These are phyloP conservation scores for Hydropotes inermis DNA, from an alignment of 2,113 vertebrate genomes.

Conservation along the genomic window DNA sequence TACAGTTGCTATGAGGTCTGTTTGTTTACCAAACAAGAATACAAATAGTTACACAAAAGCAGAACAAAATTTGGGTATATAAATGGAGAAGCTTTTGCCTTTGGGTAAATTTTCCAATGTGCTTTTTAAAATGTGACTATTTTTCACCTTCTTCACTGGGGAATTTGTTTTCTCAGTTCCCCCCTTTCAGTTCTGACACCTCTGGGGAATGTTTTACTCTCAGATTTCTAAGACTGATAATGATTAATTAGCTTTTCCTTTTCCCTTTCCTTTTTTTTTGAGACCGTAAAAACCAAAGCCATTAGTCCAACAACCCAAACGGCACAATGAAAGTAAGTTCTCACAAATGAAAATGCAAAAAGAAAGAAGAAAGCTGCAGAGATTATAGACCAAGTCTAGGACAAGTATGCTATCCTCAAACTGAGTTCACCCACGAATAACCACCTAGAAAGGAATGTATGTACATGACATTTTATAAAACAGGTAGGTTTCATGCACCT, in stretches of 20 bases:
- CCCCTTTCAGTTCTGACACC: background rate
- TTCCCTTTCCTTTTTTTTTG: background rate
- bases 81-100: constrained; percentile 39
- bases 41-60: constrained; percentile 80
- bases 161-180: background rate
- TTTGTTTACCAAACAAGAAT: constrained; percentile 80
- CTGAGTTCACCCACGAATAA: constrained; percentile 59
- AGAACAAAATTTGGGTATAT: constrained; percentile 72
- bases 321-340: background rate
- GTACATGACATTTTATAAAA: constrained; percentile 65
- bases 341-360: background rate
- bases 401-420: background rate
- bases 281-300: background rate
- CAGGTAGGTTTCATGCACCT: constrained; percentile 37
- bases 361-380: accelerated
- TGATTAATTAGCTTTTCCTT: background rate
- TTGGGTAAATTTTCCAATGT: background rate
- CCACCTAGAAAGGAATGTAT: constrained; percentile 35
- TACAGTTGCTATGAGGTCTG: constrained; percentile 77
- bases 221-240: background rate
- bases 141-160: background rate
- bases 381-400: background rate
- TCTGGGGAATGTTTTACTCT: background rate
- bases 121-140: background rate
- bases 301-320: background rate